phyloP scores from a whole-genome alignment of 2,888 invertebrate species.

The Hydrotaea diabolus region DNA sequence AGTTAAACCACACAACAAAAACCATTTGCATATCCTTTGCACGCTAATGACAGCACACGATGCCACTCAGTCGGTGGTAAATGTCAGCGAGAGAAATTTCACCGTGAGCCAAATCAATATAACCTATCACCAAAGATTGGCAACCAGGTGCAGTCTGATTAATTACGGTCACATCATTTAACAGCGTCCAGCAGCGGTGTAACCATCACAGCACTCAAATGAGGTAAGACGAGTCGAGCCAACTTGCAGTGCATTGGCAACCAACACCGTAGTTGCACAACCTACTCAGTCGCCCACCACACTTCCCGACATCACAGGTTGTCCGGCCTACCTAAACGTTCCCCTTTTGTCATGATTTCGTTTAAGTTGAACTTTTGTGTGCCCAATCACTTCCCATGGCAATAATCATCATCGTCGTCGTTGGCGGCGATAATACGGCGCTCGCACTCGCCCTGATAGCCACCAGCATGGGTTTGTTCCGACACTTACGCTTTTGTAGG shows the following conservation, averaged over 20 bases:
- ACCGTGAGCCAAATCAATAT: slow-evolving; percentile 25
- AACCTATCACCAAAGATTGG: slow-evolving; percentile 27
- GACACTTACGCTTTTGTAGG: neutral
- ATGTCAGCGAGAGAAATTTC: neutral
- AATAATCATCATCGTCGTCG: slow-evolving; percentile 10
- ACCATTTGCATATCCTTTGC: neutral
- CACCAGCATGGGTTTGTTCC: neutral
- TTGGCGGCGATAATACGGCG: neutral
- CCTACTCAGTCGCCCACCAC: neutral
- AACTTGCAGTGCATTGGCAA: neutral
- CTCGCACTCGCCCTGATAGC: slow-evolving; percentile 11
- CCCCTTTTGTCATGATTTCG: no score
- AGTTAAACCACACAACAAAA: slow-evolving; percentile 25
- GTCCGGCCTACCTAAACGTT: neutral
- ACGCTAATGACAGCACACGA: neutral
- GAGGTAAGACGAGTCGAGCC: neutral
- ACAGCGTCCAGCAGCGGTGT: neutral
- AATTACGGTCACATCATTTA: slow-evolving; percentile 29
- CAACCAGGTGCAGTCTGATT: slow-evolving; percentile 35
- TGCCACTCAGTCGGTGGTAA: neutral
- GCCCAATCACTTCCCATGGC: slow-evolving; percentile 1
- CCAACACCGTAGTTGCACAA: neutral
- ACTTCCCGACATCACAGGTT: neutral
- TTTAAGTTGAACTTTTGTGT: slow-evolving; percentile 7
- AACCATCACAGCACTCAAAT: neutral